Evolutionary conservation across 92 coral and sea anemone species (phyloP).

Genomic region (Parazoanthus atlanticus): DNA sequence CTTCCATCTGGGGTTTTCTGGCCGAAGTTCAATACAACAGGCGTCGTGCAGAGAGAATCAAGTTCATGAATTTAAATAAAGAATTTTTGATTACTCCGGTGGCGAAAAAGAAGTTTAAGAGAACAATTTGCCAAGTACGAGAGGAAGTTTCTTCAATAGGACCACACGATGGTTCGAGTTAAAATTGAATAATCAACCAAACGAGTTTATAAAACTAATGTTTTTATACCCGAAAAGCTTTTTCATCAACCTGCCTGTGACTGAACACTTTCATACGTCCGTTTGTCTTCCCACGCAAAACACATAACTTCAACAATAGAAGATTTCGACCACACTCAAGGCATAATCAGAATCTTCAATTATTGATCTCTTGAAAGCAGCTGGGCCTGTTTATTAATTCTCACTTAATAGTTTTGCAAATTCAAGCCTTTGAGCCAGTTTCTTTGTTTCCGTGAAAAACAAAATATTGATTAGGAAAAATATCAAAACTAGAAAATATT

Average conservation of each 20-base stretch:
- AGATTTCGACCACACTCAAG: slow-evolving; percentile 24
- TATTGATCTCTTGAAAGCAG: slow-evolving; percentile 44
- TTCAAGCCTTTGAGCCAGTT: neutral
- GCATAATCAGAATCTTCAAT: slow-evolving; percentile 52
- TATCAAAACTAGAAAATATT: neutral
- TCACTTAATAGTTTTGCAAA: neutral
- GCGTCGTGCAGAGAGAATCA: slow-evolving; percentile 9
- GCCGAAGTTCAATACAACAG: slow-evolving; percentile 8
- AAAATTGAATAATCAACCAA: slow-evolving; percentile 7
- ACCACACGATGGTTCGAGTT: neutral
- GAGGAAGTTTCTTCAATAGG: neutral
- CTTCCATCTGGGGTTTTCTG: slow-evolving; percentile 12
- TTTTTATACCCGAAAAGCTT: neutral
- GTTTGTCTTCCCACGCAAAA: slow-evolving; percentile 59
- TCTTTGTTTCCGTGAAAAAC: neutral
- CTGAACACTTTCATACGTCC: neutral
- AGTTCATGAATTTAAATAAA: slow-evolving; percentile 27
- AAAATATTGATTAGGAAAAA: neutral
- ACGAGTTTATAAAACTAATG: neutral
- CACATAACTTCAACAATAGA: slow-evolving; percentile 47
- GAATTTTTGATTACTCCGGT: slow-evolving; percentile 16
- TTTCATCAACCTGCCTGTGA: slow-evolving; percentile 25
- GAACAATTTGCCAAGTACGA: neutral
- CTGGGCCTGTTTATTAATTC: slow-evolving; percentile 18
- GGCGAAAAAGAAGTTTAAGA: too few relatives aligned